These are phyloP conservation scores for Drosophila helvetica DNA, from an alignment of 2,888 invertebrate genomes.

Conservation along the genomic window DNA sequence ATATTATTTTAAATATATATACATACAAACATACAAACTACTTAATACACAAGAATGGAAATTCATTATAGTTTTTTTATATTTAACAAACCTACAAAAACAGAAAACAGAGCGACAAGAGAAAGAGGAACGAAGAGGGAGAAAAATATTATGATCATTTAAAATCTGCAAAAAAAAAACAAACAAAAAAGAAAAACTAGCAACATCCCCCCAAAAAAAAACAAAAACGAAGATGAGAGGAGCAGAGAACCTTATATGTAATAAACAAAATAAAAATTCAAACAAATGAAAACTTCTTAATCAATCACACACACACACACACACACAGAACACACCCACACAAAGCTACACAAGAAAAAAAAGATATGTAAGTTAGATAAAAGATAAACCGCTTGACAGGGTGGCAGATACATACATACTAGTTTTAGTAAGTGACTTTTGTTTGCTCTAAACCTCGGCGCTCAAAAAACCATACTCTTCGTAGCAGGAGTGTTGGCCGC, in stretches of 20 bases:
- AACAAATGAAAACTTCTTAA: constrained; percentile 36
- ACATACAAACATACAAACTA: constrained; percentile 24
- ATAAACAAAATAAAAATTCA: constrained; percentile 29
- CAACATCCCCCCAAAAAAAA: neutral
- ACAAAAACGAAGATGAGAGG: constrained; percentile 1
- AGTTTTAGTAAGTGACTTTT: constrained; percentile 7
- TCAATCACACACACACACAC: constrained; percentile 37
- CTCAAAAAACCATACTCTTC: constrained; percentile 6
- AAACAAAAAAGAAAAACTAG: neutral
- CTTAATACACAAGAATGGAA: constrained; percentile 40
- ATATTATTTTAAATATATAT: constrained; percentile 45
- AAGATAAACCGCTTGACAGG: neutral
- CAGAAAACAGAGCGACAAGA: constrained; percentile 22
- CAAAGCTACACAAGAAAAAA: constrained; percentile 3
- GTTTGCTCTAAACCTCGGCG: constrained; percentile 3
- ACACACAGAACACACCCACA: neutral
- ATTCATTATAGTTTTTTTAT: constrained; percentile 64
- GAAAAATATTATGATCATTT: constrained; percentile 44
- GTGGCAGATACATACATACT: constrained; percentile 8
- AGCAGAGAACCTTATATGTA: constrained; percentile 29
- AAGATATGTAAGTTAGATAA: constrained; percentile 5
- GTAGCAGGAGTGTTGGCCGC: constrained; percentile 11
- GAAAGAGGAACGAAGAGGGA: constrained; percentile 37
- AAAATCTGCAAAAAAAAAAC: constrained; percentile 30
- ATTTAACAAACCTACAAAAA: constrained; percentile 56